Evolutionary conservation across 2,888 invertebrate genomes (phyloP), one percentile per base, ranked within the genome.

Genomic region (Desoria tigrina): DNA sequence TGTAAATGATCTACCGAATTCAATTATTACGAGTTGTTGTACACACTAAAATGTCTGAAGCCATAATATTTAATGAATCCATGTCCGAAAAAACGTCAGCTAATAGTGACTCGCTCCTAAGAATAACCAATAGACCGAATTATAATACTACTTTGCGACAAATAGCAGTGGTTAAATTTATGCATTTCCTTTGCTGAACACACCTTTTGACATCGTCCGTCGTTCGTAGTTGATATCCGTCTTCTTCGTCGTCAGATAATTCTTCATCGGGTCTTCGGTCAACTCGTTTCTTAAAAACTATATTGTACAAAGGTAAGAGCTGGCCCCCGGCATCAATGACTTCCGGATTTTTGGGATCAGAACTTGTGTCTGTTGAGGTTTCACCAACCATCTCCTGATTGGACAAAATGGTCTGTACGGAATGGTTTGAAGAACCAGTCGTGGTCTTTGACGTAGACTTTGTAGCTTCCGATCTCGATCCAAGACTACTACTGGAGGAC

Each of bases 51-150:
- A 62, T 58, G 16, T 66, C 66, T 11, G 66, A 57, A 6, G 61
- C 66, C 16, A 66, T 14, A 61, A 66, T 66, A 1, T 61, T 66
- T 32, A 66, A n/a, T 0, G 71, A 66, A 51, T 58, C 61, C 32
- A 65, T 55, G 42, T 73, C 73, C 0, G 73, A 73, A 56, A 69
- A 73, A 2, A 69, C 60, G 18, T 71, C 69, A 0, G 69, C 60
- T 2, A 73, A 45, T 1, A 73, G n/a, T 11, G 73, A 73, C 18
- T 62, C 68, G 45, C 69, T 71, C 66, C 69, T 70, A 27, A 11
- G 58, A n/a, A 6, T 2, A 39, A 56, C 2, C 14, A 37, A n/a
- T n/a, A n/a, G n/a, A n/a, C n/a, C n/a, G n/a, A n/a, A n/a, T n/a
- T n/a, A n/a, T n/a, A n/a, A n/a, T n/a, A n/a, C n/a, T n/a, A n/a